Percentiles rank a stretch among this genome's conserved stretches.
These are phyloP conservation scores for Lerema accius DNA, from an alignment of 1,140 invertebrate genomes.

Conservation along the genomic window DNA sequence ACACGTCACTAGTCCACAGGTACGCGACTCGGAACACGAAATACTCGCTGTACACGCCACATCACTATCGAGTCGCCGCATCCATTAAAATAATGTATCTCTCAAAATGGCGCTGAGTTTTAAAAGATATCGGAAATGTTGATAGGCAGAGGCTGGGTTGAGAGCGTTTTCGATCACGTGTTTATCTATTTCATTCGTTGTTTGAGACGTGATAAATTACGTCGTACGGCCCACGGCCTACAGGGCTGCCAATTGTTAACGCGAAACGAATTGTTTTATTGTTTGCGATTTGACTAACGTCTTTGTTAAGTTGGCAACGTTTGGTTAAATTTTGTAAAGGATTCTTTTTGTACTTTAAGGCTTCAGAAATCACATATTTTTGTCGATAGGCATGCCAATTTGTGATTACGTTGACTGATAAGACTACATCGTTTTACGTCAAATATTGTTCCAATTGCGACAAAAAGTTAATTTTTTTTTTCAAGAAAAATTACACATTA, in stretches of 20 bases:
- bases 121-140: constrained; percentile 43
- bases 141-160: constrained; percentile 43
- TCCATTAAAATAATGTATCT: constrained; percentile 62
- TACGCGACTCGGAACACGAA: constrained; percentile 15
- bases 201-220: constrained; percentile 49
- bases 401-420: too few species aligned
- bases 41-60: constrained; percentile 14
- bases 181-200: constrained; percentile 52
- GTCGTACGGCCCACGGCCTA: constrained; percentile 28
- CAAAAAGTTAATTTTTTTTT: too few species aligned
- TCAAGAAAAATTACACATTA: too few species aligned
- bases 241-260: constrained; percentile 42
- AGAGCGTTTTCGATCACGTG: constrained; percentile 57
- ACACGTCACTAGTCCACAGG: constrained; percentile 34
- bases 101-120: constrained; percentile 52
- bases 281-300: background rate
- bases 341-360: too few species aligned
- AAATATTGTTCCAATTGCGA: too few species aligned
- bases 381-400: too few species aligned
- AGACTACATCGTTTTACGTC: too few species aligned
- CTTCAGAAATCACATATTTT: too few species aligned
- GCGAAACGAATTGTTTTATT: constrained; percentile 23
- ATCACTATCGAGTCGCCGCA: constrained; percentile 36
- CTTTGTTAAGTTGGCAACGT: constrained; percentile 9
- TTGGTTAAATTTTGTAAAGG: constrained; percentile 7